Conservation (phyloP, 2,113 vertebrate species). For the Callipepla squamata region DNA sequence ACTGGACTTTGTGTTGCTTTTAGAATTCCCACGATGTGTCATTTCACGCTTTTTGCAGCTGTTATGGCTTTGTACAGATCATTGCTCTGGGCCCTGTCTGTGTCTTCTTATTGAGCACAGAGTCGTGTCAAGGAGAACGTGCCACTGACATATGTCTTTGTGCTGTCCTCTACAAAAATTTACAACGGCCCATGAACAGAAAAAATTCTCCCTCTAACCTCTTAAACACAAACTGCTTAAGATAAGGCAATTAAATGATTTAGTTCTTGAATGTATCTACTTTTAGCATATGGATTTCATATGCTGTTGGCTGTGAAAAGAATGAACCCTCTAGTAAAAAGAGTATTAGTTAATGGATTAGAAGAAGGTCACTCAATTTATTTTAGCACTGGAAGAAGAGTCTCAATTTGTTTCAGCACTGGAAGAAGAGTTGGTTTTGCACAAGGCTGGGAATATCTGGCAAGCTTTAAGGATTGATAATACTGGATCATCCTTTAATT, state of each 20-base stretch:
- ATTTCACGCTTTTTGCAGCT: not conserved
- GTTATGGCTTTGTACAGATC: not conserved
- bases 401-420: not conserved
- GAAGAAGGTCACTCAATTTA: conserved; percentile 20
- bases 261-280: not conserved
- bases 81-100: fast-evolving
- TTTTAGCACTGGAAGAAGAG: not conserved
- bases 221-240: not conserved
- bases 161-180: not conserved
- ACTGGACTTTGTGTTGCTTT: not conserved
- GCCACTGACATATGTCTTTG: not conserved
- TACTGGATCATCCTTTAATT: conserved; percentile 12
- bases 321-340: conserved; percentile 21
- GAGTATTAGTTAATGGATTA: conserved; percentile 5
- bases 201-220: not conserved
- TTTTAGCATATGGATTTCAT: conserved; percentile 17
- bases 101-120: not conserved
- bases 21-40: not conserved
- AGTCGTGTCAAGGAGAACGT: not conserved
- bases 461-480: conserved; percentile 2
- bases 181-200: not conserved
- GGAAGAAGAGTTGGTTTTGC: conserved; percentile 21
- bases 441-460: not conserved
- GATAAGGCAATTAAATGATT: not conserved
- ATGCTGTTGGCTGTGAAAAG: not conserved